These are phyloP conservation scores for Urocolius indicus DNA, from an alignment of 2,113 vertebrate species.

Conservation along the genomic window DNA sequence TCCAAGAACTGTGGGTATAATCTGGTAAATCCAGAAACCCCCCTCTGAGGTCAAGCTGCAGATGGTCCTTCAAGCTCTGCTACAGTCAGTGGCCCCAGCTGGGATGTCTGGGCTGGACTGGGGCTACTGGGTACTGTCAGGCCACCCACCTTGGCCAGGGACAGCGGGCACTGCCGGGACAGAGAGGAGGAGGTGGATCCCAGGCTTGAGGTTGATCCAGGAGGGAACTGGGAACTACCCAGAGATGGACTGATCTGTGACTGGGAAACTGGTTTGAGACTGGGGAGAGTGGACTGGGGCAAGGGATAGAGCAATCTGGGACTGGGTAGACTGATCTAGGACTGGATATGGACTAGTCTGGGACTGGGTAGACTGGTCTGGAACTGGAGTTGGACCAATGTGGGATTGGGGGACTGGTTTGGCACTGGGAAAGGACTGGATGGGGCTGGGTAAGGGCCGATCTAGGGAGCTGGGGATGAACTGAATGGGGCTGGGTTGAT, in stretches of 20 bases:
- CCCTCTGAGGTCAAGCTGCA: neutral
- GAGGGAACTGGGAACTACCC: neutral
- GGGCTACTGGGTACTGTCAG: neutral
- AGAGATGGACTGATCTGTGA: too few relatives aligned
- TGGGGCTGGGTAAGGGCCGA: neutral
- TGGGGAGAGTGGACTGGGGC: neutral
- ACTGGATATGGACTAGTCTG: too few relatives aligned
- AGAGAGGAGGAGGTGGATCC: neutral
- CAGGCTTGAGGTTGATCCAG: rapidly evolving
- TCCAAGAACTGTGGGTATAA: constrained; percentile 33
- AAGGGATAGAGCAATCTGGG: neutral
- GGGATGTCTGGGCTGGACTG: neutral
- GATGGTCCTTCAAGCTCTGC: neutral
- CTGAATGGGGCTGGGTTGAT: neutral
- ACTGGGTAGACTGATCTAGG: rapidly evolving
- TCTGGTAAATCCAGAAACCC: neutral
- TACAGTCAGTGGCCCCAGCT: rapidly evolving
- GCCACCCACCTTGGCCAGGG: neutral
- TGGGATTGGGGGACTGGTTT: rapidly evolving
- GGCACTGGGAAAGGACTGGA: too few relatives aligned
- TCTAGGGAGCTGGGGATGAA: too few relatives aligned
- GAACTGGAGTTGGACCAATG: rapidly evolving
- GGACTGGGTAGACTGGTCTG: neutral
- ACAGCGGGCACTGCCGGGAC: neutral
- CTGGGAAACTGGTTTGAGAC: too few relatives aligned